These are phyloP conservation scores for Lepisosteus oculatus DNA, from an alignment of 2,113 vertebrate species.

Conservation along the genomic window DNA sequence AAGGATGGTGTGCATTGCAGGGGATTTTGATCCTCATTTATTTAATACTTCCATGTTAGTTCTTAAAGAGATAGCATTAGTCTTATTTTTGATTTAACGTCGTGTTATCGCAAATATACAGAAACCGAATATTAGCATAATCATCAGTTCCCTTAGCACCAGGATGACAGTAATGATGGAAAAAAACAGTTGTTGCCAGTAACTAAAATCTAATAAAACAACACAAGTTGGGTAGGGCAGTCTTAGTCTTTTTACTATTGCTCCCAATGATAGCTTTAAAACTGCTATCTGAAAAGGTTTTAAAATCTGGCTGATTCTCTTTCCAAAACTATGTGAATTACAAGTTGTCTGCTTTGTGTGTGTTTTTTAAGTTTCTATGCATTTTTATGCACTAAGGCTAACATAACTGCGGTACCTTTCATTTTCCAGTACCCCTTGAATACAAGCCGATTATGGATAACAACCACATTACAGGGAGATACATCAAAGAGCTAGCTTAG, in stretches of 20 bases:
- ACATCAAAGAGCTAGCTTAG: constrained; percentile 88
- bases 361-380: constrained; percentile 19
- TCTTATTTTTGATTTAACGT: constrained; percentile 59
- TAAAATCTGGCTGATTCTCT: constrained; percentile 6
- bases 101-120: constrained; percentile 45
- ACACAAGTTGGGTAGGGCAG: too few species aligned
- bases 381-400: constrained; percentile 57
- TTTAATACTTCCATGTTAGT: constrained; percentile 42
- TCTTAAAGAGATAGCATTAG: constrained; percentile 44
- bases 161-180: constrained; percentile 12
- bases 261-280: too few species aligned
- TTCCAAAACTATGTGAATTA: constrained; percentile 16
- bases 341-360: constrained; percentile 12
- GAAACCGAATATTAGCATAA: constrained; percentile 50
- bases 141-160: constrained; percentile 39
- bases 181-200: not conserved
- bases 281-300: not conserved
- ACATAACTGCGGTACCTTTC: constrained; percentile 83
- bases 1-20: constrained; percentile 39
- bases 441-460: constrained; percentile 97
- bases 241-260: not conserved
- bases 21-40: constrained; percentile 31
- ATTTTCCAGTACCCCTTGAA: constrained; percentile 84
- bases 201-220: too few species aligned
- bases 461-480: constrained; percentile 89